These are phyloP conservation scores for Bujurquina vittata DNA, from an alignment of 2,113 vertebrate genomes.

Conservation along the genomic window DNA sequence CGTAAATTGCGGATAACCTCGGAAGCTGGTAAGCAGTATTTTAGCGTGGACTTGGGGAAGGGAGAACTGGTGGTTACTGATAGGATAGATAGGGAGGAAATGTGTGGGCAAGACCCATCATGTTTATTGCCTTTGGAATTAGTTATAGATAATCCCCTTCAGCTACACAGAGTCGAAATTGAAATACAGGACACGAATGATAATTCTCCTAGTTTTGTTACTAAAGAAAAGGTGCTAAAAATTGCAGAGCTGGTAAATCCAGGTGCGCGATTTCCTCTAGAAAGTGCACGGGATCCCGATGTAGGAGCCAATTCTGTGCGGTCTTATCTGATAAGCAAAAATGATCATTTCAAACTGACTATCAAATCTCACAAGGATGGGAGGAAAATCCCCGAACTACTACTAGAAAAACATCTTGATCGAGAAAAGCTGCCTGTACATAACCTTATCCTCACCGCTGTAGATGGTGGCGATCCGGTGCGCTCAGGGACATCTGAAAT, in stretches of 20 bases:
- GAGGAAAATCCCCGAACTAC: constrained; percentile 75
- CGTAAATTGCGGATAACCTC: constrained; percentile 87
- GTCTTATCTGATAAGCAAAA: constrained; percentile 73
- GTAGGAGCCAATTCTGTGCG: constrained; percentile 77
- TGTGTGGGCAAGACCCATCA: constrained; percentile 75
- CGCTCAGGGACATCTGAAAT: constrained; percentile 77
- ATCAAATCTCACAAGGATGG: constrained; percentile 76
- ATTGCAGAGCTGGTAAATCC: constrained; percentile 80
- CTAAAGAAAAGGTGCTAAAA: constrained; percentile 79
- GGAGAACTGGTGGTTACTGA: constrained; percentile 80
- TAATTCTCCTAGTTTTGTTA: constrained; percentile 82
- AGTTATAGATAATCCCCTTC: constrained; percentile 79
- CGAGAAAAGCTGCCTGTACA: constrained; percentile 79
- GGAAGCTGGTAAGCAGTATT: constrained; percentile 85
- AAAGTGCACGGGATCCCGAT: constrained; percentile 78
- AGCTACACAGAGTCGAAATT: constrained; percentile 81
- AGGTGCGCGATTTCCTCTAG: constrained; percentile 79
- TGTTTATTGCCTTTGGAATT: constrained; percentile 81
- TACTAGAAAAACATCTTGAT: constrained; percentile 80
- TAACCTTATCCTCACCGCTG: constrained; percentile 79
- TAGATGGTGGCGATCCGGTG: constrained; percentile 78
- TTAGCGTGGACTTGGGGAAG: constrained; percentile 78
- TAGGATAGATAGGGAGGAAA: constrained; percentile 80
- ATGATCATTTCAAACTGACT: constrained; percentile 76
- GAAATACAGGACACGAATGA: constrained; percentile 87